phyloP scores from a whole-genome alignment of 1,140 invertebrate genomes.

The Drosophila asahinai region DNA sequence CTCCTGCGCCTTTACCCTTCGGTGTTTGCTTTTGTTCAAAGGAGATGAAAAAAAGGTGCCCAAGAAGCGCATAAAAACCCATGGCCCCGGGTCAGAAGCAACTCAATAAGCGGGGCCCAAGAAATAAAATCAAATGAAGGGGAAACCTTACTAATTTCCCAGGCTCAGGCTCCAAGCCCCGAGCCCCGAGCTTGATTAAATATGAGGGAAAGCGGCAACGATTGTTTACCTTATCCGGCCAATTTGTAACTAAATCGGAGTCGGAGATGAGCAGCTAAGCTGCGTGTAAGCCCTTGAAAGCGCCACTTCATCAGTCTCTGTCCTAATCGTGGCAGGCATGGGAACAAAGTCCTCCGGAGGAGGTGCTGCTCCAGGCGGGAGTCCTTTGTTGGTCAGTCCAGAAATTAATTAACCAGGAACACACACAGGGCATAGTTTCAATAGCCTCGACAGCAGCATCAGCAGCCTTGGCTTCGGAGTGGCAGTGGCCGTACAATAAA shows the following conservation, averaged over 20 bases:
- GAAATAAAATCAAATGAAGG: conserved; percentile 33
- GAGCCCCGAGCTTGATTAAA: conserved; percentile 69
- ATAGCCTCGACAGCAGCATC: conserved; percentile 12
- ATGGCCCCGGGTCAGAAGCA: conserved; percentile 67
- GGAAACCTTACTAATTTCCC: conserved; percentile 74
- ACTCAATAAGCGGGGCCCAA: conserved; percentile 67
- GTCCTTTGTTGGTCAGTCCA: conserved; percentile 74
- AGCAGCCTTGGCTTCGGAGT: background rate
- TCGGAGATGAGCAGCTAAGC: conserved; percentile 54
- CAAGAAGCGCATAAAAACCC: conserved; percentile 61
- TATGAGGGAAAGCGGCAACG: conserved; percentile 58
- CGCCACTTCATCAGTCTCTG: conserved; percentile 64
- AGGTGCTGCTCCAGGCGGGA: conserved; percentile 13
- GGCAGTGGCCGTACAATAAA: conserved; percentile 66
- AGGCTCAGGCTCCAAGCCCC: conserved; percentile 6
- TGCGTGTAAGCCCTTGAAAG: conserved; percentile 73
- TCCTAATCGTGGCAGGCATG: conserved; percentile 30
- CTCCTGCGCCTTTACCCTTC: conserved; percentile 8
- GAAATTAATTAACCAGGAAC: conserved; percentile 82
- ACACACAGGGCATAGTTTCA: conserved; percentile 54
- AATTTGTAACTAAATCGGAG: conserved; percentile 80
- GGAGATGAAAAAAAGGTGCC: conserved; percentile 32
- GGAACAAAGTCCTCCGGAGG: background rate
- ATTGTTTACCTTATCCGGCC: conserved; percentile 57
- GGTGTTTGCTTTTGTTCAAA: conserved; percentile 60